Evolutionary conservation across 2,888 invertebrate genomes (phyloP), one percentile per base, ranked within the genome.

Genomic region (Quadroppia sp.): DNA sequence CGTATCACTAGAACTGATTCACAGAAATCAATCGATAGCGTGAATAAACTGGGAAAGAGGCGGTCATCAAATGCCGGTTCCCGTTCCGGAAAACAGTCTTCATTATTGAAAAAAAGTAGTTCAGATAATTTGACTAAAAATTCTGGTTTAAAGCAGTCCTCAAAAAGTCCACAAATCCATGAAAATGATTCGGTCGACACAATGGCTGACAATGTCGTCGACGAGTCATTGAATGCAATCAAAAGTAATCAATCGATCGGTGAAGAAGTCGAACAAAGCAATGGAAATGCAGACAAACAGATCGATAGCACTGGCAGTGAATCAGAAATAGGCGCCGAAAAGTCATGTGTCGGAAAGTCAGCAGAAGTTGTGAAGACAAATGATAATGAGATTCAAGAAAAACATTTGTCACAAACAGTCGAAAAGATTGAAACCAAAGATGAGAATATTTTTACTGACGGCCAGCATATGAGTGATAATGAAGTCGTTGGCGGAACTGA

Each of bases 381-480:
- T 13, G 76, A 77, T 48, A 36, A 28, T 2, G 67, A 71, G 40
- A 48, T 20, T 17, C 64, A 73, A 40, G 61, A 71, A n/a, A 20
- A n/a, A 20, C 64, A 72, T 59, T 40, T n/a, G 45, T 20, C 42
- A 30, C 42, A 71, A 53, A n/a, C n/a, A 6, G 64, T 17, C 6
- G 72, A 73, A 42, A 6, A 50, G 20, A 50, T 2, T 17, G 72
- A 69, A n/a, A 25, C 2, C 13, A 71, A 40, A 32, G n/a, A 48
- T 20, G 61, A 42, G 50, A 71, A 17, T 45, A 20, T 42, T 71
- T 9, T 7, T n/a, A 20, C n/a, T 20, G n/a, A 50, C 17, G 36
- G 36, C 36, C 50, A 50, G 20, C 6, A n/a, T 20, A 20, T 50
- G 20, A 20, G 20, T 50, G 50, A 50, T 20, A 50, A 50, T 50